Conservation (phyloP, 2,797 vertebrate genomes). For the Dryobates pubescens region DNA sequence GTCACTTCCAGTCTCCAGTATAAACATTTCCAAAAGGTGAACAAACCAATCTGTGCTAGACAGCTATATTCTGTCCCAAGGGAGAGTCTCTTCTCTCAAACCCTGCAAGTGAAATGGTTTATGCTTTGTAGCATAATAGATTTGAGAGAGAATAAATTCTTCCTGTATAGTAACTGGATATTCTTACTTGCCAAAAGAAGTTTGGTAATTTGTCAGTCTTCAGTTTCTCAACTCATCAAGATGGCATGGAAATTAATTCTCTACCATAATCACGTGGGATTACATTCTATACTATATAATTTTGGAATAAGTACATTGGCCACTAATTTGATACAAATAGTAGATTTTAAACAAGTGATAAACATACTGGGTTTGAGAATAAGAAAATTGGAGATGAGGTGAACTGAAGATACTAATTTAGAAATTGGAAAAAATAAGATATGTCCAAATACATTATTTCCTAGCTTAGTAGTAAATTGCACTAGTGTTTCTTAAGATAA, state of each 20-base stretch:
- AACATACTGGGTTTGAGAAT: constrained; percentile 7
- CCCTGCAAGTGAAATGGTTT: constrained; percentile 19
- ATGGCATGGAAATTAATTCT: background rate
- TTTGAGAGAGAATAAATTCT: background rate
- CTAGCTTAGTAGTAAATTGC: constrained; percentile 22
- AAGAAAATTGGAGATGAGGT: background rate
- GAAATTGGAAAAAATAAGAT: constrained; percentile 1
- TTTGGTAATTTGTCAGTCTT: constrained; percentile 2
- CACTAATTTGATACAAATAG: background rate
- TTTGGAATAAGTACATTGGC: background rate
- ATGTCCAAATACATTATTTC: constrained; percentile 1
- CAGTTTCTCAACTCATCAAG: background rate
- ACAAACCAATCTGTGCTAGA: background rate
- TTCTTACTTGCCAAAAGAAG: constrained; percentile 16
- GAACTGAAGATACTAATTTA: constrained; percentile 19
- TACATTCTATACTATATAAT: background rate
- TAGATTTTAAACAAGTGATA: constrained; percentile 15
- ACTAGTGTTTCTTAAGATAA: constrained; percentile 22
- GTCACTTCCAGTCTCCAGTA: background rate
- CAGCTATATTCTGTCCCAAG: constrained; percentile 1
- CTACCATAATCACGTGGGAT: background rate
- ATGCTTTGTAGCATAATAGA: background rate
- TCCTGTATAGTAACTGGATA: background rate
- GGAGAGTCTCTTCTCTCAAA: background rate
- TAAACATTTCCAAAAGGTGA: constrained; percentile 19